These are phyloP conservation scores for Lycaena phlaeas DNA, from an alignment of 2,888 invertebrate genomes.

Conservation along the genomic window DNA sequence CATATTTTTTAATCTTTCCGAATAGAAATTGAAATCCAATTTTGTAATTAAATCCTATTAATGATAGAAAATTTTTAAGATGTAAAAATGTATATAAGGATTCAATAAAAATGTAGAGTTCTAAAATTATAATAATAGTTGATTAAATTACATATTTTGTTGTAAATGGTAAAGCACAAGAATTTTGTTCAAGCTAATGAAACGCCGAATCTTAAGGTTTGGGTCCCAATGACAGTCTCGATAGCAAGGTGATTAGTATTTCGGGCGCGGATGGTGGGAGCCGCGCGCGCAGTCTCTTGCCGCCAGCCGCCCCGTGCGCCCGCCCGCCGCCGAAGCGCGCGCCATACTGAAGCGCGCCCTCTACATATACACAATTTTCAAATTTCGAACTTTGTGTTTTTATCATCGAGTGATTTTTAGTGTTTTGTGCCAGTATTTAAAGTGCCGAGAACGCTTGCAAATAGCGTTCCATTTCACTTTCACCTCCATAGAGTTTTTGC, in stretches of 20 bases:
- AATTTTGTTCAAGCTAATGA: slow-evolving; percentile 1
- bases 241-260: slow-evolving; percentile 69
- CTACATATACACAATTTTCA: slow-evolving; percentile 23
- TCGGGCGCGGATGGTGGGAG: slow-evolving; percentile 57
- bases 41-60: too few species aligned
- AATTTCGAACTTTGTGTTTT: slow-evolving; percentile 37
- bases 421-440: slow-evolving; percentile 53
- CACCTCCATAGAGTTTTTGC: slow-evolving; percentile 60
- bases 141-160: too few species aligned
- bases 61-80: too few species aligned
- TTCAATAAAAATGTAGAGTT: too few species aligned
- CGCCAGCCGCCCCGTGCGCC: slow-evolving; percentile 54
- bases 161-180: background rate
- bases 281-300: slow-evolving; percentile 60
- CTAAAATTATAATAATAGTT: too few species aligned
- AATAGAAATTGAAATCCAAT: too few species aligned
- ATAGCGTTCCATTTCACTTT: slow-evolving; percentile 37
- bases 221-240: slow-evolving; percentile 45
- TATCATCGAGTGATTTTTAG: slow-evolving; percentile 42
- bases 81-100: too few species aligned
- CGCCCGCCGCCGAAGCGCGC: slow-evolving; percentile 44
- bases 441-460: slow-evolving; percentile 29
- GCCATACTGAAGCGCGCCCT: slow-evolving; percentile 37
- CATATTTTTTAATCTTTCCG: too few species aligned
- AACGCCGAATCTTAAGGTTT: slow-evolving; percentile 36